phyloP scores from a whole-genome alignment of 2,113 vertebrate genomes.

The Nymphicus hollandicus region DNA sequence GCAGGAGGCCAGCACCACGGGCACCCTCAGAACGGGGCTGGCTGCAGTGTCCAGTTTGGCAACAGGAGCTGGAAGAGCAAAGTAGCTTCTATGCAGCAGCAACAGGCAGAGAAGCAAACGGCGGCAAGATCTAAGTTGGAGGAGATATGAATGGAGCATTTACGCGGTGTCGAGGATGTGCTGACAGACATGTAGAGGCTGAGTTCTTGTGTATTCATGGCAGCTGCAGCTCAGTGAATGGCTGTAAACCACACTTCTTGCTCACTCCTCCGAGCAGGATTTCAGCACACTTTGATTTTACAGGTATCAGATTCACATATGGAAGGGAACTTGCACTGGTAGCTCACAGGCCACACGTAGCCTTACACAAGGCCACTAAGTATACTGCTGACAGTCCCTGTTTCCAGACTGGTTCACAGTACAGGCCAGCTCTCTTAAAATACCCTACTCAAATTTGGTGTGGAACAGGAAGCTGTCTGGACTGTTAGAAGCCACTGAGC shows the following conservation, averaged over 20 bases:
- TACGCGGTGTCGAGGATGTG: background rate
- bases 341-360: background rate
- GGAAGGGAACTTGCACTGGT: background rate
- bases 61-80: background rate
- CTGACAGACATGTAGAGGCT: conserved; percentile 6
- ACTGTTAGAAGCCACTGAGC: background rate
- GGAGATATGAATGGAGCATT: background rate
- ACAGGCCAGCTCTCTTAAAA: background rate
- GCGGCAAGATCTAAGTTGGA: background rate
- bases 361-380: background rate
- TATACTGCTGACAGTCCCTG: background rate
- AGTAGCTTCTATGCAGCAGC: background rate
- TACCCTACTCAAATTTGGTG: background rate
- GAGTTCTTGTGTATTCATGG: background rate
- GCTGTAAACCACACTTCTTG: background rate
- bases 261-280: background rate
- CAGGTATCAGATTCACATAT: background rate
- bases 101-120: accelerated
- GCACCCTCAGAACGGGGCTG: background rate
- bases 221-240: background rate
- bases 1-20: background rate
- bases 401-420: background rate
- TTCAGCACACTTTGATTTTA: background rate
- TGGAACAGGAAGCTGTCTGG: background rate
- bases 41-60: background rate